Evolutionary conservation across 2,113 vertebrate species (phyloP), one percentile per base, ranked within the genome.

Genomic region (Oxyura jamaicensis): DNA sequence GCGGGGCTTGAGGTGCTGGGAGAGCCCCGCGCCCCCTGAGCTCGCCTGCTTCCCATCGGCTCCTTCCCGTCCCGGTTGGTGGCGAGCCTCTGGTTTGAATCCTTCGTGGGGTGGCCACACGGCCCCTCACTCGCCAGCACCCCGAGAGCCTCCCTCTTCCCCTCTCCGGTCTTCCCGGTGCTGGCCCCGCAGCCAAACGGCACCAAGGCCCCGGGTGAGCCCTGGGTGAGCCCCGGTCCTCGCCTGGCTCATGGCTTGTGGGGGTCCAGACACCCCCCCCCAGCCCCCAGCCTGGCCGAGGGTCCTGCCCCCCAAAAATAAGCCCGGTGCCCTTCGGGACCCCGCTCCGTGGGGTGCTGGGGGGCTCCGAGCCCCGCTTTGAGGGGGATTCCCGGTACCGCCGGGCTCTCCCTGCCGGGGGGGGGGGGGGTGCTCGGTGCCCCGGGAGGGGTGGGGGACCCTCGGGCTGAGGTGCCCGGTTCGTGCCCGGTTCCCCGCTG

Each of bases 1-100:
- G 1, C 1, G 35, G n/a, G 81, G 58, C 50, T 35, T 50, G 1
- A 29, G 35, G 31, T 15, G n/a, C 13, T 20, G 2, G 4, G 1
- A 56, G 41, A 3, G 7, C 44, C 7, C 12, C 13, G 8, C 0
- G 5, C 3, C 1, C 29, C 69, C 46, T 3, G 1, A 36, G 14
- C n/a, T 75, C 3, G 17, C 15, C 42, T 11, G 68, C 35, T n/a
- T 35, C 39, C 31, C 6, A 31, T 4, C 26, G 8, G 44, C 21
- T 55, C 65, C 25, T 6, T 23, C 53, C 15, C 2, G 4, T 31
- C 80, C 11, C 4, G 23, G 50, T 11, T 52, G 50, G 50, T 14
- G 50, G 50, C 6, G 23, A 23, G 50, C 50, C 23, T 13, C 50
- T 25, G 20, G 50, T 13, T 52, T 26, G 23, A 52, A 52, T 52